Evolutionary conservation across 92 coral and sea anemone species (phyloP).

Genomic region (Epizoanthus ramosus): DNA sequence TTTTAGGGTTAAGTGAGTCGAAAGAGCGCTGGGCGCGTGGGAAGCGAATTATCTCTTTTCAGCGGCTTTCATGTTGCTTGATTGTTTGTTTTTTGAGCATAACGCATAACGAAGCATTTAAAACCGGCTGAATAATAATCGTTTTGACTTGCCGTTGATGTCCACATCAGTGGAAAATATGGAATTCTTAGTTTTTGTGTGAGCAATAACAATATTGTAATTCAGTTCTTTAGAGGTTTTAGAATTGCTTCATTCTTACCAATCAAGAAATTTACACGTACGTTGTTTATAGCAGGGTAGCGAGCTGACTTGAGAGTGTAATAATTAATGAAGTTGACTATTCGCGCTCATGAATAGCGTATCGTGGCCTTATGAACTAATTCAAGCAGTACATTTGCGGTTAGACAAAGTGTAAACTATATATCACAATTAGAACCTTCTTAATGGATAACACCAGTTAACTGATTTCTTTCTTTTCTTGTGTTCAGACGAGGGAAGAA

Average conservation of each 20-base stretch:
- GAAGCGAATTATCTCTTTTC: constrained; percentile 1
- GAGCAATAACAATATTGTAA: not conserved
- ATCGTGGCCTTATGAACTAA: constrained; percentile 1
- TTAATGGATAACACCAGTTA: not conserved
- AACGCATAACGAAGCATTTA: constrained; percentile 26
- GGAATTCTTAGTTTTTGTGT: not conserved
- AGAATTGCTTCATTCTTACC: not conserved
- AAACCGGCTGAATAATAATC: not conserved
- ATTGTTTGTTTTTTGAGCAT: constrained; percentile 26
- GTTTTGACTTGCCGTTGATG: constrained; percentile 6
- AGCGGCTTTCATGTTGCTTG: constrained; percentile 13
- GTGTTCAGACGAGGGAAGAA: constrained; percentile 86
- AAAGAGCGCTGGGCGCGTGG: constrained; percentile 6
- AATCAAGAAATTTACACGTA: not conserved
- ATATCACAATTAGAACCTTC: not conserved
- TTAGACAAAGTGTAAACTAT: constrained; percentile 3
- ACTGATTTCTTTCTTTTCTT: constrained; percentile 30
- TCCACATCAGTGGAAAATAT: not conserved
- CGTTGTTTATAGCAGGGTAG: not conserved
- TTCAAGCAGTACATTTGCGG: constrained; percentile 1
- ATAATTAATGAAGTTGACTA: not conserved
- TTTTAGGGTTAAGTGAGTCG: not conserved
- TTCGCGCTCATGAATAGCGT: not conserved
- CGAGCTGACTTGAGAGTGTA: not conserved
- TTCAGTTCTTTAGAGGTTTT: not conserved